Evolutionary conservation across 2,113 vertebrate species (phyloP), one percentile per base, ranked within the genome.

Genomic region (Cryptomyrus ogoouensis): DNA sequence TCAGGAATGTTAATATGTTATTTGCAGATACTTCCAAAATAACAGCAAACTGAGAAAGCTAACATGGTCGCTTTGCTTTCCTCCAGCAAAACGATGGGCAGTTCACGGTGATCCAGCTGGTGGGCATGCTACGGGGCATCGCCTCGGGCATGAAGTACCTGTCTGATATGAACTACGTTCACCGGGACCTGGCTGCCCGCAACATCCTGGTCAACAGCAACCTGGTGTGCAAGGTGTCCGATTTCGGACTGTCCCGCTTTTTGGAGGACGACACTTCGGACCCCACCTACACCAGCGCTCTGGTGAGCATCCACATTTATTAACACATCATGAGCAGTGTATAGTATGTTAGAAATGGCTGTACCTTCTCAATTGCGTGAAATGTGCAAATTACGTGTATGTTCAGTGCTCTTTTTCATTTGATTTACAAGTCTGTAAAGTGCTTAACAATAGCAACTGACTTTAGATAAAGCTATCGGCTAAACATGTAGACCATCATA

Each of bases 201-300:
- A 99, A 99, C 96, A 99, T 99, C 95, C 96, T 99, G 15, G 98
- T 99, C 93, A 99, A 99, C 96, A 99, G 98, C 95, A 99, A 99
- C 96, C 95, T 99, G 70, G 98, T 99, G 91, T 99, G 98, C 96
- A 99, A 99, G 88, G 98, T 99, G 89, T 99, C 98, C 0, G 98
- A 99, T 94, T 99, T 99, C 0, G 98, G 98, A 24, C 97, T 99
- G 56, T 99, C 98, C 0, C 98, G 98, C 86, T 99, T 99, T 92
- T 96, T 99, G 92, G 98, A 99, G 94, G 98, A 99, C 0, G 98
- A 99, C 85, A 99, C 98, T 0, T 99, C 98, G 0, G 98, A 99
- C 91, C 98, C 98, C 84, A 99, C 98, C 53, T 99, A 99, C 94
- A 99, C 98, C 56, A 99, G 98, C 0, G 98, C 98, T 53, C 95